These are phyloP conservation scores for Erinaceus europaeus DNA, from an alignment of 2,113 vertebrate genomes.

Conservation along the genomic window DNA sequence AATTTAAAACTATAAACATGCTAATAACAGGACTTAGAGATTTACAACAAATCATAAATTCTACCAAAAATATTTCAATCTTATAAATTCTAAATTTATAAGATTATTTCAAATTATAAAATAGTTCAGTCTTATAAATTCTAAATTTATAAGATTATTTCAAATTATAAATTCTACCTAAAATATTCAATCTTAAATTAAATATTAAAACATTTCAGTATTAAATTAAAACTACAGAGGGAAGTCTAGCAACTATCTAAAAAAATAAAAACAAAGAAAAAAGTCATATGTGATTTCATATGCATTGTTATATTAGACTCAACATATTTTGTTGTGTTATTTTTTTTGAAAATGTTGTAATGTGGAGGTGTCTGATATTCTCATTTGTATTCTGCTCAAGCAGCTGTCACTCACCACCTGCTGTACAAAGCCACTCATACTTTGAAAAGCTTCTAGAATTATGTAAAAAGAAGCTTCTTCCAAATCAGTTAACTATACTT, in stretches of 20 bases:
- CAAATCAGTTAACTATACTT: conserved; percentile 50
- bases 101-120: no score
- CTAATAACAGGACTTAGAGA: not conserved
- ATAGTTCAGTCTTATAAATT: no score
- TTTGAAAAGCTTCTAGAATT: conserved; percentile 57
- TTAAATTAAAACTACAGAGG: not conserved
- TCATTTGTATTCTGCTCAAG: conserved; percentile 47
- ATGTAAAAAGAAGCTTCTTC: conserved; percentile 21
- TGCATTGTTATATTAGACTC: not conserved
- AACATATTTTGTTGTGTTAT: conserved; percentile 21
- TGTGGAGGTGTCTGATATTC: conserved; percentile 35
- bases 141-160: no score
- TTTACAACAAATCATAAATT: not conserved
- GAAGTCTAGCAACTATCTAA: not conserved
- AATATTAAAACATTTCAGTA: not conserved
- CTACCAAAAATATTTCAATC: not conserved
- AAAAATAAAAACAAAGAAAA: not conserved
- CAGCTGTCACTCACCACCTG: conserved; percentile 64
- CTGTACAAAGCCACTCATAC: conserved; percentile 50
- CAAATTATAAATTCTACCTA: no score
- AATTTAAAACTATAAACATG: not conserved
- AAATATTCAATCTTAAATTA: no score
- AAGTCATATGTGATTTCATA: not conserved
- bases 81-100: no score
- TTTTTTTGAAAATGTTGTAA: conserved; percentile 25